phyloP scores from a whole-genome alignment of 1,140 invertebrate genomes.

The Drosophila tropicalis region DNA sequence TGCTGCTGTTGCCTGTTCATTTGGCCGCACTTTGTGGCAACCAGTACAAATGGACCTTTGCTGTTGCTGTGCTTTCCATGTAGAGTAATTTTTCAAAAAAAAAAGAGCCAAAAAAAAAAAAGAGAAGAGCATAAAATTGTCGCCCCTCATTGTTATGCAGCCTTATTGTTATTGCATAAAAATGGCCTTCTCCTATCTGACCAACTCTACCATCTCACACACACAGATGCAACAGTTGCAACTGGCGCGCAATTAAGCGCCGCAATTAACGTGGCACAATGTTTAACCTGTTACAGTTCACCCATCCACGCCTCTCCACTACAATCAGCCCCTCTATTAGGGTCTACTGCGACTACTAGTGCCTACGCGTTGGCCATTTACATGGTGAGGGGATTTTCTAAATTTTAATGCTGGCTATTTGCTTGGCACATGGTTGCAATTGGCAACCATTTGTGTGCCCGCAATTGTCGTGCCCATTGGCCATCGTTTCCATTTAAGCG shows the following conservation, averaged over 20 bases:
- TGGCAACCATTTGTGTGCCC: conserved; percentile 70
- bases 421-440: conserved; percentile 54
- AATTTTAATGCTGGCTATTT: conserved; percentile 76
- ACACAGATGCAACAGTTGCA: conserved; percentile 71
- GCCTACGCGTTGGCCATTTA: conserved; percentile 54
- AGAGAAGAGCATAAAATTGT: conserved; percentile 22
- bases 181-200: conserved; percentile 43
- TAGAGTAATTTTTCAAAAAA: conserved; percentile 75
- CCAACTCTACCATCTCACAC: conserved; percentile 16
- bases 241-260: conserved; percentile 75
- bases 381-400: conserved; percentile 65
- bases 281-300: conserved; percentile 76
- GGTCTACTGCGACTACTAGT: neutral
- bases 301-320: neutral
- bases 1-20: conserved; percentile 54
- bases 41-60: conserved; percentile 65
- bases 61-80: conserved; percentile 52
- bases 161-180: conserved; percentile 81
- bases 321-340: neutral
- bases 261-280: conserved; percentile 77
- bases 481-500: conserved; percentile 52
- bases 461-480: conserved; percentile 61
- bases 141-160: conserved; percentile 72
- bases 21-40: conserved; percentile 76
- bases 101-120: neutral